phyloP scores from a whole-genome alignment of 2,797 vertebrate genomes.

The Nyctalus aviator region DNA sequence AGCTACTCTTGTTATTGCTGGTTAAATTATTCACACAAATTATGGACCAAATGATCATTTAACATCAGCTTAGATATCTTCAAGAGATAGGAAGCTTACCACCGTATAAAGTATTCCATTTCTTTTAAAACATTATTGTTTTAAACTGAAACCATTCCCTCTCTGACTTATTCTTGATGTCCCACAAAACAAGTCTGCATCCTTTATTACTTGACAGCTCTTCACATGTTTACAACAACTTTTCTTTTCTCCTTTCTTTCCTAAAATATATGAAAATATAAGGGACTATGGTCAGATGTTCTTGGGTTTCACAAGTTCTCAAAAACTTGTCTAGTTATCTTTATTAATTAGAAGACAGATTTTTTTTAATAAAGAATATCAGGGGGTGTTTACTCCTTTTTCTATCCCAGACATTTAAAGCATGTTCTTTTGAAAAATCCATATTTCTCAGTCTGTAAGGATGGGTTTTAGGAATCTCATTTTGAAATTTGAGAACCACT shows the following conservation, averaged over 20 bases:
- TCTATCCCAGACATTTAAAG: not conserved
- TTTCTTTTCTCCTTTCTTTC: not conserved
- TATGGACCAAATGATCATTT: not conserved
- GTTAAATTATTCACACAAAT: slow-evolving; percentile 39
- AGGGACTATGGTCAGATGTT: not conserved
- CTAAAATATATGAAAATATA: slow-evolving; percentile 39
- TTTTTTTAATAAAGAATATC: not conserved
- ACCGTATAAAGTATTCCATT: not conserved
- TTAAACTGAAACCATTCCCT: not conserved
- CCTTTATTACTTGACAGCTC: slow-evolving; percentile 31
- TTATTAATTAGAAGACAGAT: slow-evolving; percentile 42
- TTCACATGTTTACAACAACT: not conserved
- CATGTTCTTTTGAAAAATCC: not conserved
- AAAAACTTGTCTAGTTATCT: not conserved
- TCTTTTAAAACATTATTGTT: not conserved
- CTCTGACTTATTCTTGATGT: not conserved
- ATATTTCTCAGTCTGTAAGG: not conserved
- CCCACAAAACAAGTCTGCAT: not conserved
- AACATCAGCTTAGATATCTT: not conserved
- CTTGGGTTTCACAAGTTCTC: not conserved
- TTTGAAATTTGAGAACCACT: slow-evolving; percentile 16
- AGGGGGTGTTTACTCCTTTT: not conserved
- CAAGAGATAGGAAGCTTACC: not conserved
- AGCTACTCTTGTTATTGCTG: slow-evolving; percentile 18
- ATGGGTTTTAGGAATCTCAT: not conserved